These are phyloP conservation scores for Bombus fervidus DNA, from an alignment of 1,140 invertebrate species.

Conservation along the genomic window DNA sequence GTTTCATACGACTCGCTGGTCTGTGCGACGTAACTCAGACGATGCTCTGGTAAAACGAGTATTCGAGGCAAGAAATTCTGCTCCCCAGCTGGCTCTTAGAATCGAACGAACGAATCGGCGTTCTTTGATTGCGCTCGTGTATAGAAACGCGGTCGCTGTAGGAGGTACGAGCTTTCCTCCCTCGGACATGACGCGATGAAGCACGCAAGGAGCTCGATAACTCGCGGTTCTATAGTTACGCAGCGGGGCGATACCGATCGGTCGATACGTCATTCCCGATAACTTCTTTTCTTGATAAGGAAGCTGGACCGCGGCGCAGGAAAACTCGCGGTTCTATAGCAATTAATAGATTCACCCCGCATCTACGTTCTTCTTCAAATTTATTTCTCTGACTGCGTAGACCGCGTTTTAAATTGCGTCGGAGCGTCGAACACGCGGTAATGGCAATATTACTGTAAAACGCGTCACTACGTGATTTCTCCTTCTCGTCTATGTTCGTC, in stretches of 20 bases:
- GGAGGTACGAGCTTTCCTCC: constrained; percentile 42
- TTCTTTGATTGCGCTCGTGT: constrained; percentile 55
- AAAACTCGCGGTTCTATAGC: constrained; percentile 11
- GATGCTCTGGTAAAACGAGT: constrained; percentile 2
- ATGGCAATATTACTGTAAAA: constrained; percentile 49
- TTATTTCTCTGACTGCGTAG: constrained; percentile 5
- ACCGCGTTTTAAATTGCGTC: constrained; percentile 37
- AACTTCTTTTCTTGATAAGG: constrained; percentile 54
- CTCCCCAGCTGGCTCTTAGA: constrained; percentile 22
- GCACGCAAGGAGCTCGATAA: constrained; percentile 60
- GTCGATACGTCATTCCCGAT: constrained; percentile 60
- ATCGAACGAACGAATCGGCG: constrained; percentile 43
- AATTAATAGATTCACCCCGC: constrained; percentile 62
- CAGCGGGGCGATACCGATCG: constrained; percentile 64
- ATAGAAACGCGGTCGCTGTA: constrained; percentile 48
- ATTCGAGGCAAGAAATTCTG: constrained; percentile 16
- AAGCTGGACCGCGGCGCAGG: constrained; percentile 20
- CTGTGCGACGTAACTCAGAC: constrained; percentile 45
- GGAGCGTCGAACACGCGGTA: constrained; percentile 29
- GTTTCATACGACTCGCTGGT: constrained; percentile 13
- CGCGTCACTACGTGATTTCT: constrained; percentile 47
- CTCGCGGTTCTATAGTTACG: constrained; percentile 62
- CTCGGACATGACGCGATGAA: constrained; percentile 56
- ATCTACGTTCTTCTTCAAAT: neutral
- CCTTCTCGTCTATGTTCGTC: neutral